phyloP scores from a whole-genome alignment of 2,888 invertebrate genomes.

The Acronicta psi region DNA sequence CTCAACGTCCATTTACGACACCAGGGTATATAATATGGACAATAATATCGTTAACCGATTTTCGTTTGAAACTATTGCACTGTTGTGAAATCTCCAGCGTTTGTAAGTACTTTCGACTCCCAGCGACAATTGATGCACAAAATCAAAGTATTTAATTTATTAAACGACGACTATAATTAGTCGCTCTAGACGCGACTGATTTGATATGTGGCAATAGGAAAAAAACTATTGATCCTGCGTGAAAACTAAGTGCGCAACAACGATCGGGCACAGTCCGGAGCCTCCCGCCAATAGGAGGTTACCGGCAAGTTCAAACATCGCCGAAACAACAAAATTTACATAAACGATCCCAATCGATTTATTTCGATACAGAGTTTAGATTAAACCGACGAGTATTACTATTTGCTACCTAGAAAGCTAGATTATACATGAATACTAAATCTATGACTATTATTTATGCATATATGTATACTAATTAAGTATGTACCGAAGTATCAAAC shows the following conservation, averaged over 20 bases:
- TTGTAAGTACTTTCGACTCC: not conserved
- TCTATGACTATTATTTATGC: too few relatives aligned
- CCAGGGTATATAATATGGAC: too few relatives aligned
- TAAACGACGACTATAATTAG: not conserved
- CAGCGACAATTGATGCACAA: not conserved
- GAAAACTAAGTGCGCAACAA: conserved; percentile 7
- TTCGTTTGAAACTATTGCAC: not conserved
- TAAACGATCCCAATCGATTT: not conserved
- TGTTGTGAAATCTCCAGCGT: not conserved
- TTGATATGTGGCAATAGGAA: not conserved
- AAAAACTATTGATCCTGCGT: conserved; percentile 19
- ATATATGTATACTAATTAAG: too few relatives aligned
- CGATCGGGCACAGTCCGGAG: not conserved
- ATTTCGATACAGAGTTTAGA: not conserved
- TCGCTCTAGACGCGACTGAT: not conserved
- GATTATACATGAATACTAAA: not conserved
- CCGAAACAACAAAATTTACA: conserved; percentile 5
- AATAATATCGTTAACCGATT: not conserved
- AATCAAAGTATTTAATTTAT: not conserved
- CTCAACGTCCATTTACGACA: too few relatives aligned
- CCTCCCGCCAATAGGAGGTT: conserved; percentile 9
- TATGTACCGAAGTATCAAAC: too few relatives aligned
- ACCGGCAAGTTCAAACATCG: conserved; percentile 9
- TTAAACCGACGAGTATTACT: not conserved
- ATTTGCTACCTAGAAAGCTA: not conserved